A percentile compares a stretch with the other conserved stretches of the same genome.
Conservation (phyloP, 2,888 invertebrate species). For the Amiota mariae region DNA sequence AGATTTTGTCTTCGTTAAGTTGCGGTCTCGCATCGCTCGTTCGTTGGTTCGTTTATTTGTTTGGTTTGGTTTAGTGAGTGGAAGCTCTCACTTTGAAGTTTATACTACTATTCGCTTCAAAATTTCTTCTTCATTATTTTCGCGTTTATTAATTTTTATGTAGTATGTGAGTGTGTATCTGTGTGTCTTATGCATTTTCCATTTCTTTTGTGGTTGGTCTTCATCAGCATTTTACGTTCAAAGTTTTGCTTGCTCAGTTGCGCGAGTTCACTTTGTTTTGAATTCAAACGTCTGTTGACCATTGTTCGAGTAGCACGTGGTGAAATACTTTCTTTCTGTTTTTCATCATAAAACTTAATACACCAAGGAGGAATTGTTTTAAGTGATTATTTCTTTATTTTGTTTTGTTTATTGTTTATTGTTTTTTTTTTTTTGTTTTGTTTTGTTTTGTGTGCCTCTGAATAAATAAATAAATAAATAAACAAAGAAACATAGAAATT, state of each 20-base stretch:
- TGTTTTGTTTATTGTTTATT: not conserved
- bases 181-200: constrained; percentile 23
- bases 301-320: constrained; percentile 72
- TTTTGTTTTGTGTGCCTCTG: not conserved
- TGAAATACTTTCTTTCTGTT: constrained; percentile 37
- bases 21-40: not conserved
- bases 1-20: too few relatives aligned
- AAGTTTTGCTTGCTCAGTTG: constrained; percentile 28
- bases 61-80: not conserved
- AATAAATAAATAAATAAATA: not conserved
- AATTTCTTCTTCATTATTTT: constrained; percentile 16
- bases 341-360: not conserved
- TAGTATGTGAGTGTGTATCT: too few relatives aligned
- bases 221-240: not conserved
- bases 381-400: constrained; percentile 8
- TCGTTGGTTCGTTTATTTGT: not conserved
- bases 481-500: not conserved
- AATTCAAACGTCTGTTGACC: constrained; percentile 69
- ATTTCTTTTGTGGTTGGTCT: constrained; percentile 22
- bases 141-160: too few relatives aligned
- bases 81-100: too few relatives aligned
- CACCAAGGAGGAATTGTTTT: too few relatives aligned
- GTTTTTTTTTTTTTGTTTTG: constrained; percentile 1
- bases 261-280: constrained; percentile 36
- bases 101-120: not conserved